These are phyloP conservation scores for Tetrax tetrax DNA, from an alignment of 2,113 vertebrate species.

Conservation along the genomic window DNA sequence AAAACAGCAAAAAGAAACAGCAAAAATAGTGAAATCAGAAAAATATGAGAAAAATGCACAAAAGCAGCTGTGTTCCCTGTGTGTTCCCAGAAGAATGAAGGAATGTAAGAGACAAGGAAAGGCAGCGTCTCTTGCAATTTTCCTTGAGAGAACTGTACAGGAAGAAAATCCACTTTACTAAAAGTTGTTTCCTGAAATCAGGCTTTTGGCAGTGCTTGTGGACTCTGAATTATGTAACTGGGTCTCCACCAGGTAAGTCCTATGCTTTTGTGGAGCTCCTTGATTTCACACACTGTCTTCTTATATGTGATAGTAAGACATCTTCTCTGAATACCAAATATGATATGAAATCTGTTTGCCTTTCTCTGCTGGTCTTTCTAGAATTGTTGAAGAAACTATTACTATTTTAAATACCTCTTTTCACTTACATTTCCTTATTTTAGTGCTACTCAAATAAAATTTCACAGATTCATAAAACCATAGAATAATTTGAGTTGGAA, in stretches of 20 bases:
- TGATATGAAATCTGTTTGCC: not conserved
- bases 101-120: not conserved
- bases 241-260: not conserved
- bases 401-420: not conserved
- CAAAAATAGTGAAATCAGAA: not conserved
- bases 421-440: not conserved
- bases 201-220: not conserved
- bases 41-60: not conserved
- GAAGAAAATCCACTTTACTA: not conserved
- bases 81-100: not conserved
- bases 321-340: not conserved
- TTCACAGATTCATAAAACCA: not conserved
- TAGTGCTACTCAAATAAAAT: not conserved
- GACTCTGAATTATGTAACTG: not conserved
- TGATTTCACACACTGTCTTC: not conserved
- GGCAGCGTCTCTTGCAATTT: not conserved
- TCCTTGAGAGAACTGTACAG: not conserved
- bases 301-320: not conserved
- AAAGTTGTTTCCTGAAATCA: not conserved
- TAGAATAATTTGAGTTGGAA: too few species aligned
- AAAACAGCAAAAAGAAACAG: not conserved
- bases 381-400: not conserved
- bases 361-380: not conserved
- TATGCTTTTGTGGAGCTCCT: not conserved
- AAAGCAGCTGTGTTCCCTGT: not conserved